A percentile compares a stretch with the other conserved stretches of the same genome.
These are phyloP conservation scores for Eilema caniola DNA, from an alignment of 2,888 invertebrate species.

Conservation along the genomic window DNA sequence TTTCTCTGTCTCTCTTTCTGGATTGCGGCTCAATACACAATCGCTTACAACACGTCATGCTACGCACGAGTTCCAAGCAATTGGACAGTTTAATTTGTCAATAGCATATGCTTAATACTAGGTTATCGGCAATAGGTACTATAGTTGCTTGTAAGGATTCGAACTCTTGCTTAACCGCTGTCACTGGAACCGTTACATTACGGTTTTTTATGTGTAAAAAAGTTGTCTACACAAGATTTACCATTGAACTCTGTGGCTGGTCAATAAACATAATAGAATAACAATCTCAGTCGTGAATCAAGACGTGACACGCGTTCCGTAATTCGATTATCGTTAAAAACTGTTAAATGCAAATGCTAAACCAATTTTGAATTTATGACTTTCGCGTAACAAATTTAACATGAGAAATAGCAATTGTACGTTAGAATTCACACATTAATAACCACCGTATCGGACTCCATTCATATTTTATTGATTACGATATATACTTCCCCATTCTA, in stretches of 20 bases:
- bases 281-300: constrained; percentile 2
- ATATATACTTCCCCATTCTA: not conserved
- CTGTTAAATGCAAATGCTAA: not conserved
- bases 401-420: constrained; percentile 1
- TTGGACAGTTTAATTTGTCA: not conserved
- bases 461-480: not conserved
- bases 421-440: constrained; percentile 6
- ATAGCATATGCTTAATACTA: not conserved
- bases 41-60: no score
- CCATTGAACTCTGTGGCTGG: constrained; percentile 7
- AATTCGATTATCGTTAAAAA: not conserved
- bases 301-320: not conserved
- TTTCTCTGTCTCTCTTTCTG: no score
- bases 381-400: constrained; percentile 1
- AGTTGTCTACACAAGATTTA: not conserved
- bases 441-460: not conserved
- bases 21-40: no score
- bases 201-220: constrained; percentile 2
- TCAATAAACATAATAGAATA: constrained; percentile 5
- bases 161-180: not conserved
- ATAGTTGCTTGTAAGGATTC: not conserved
- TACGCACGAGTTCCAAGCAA: no score
- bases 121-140: not conserved
- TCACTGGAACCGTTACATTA: not conserved
- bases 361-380: not conserved